These are phyloP conservation scores for Drosophila mauritiana DNA, from an alignment of 1,140 invertebrate genomes.

Conservation along the genomic window DNA sequence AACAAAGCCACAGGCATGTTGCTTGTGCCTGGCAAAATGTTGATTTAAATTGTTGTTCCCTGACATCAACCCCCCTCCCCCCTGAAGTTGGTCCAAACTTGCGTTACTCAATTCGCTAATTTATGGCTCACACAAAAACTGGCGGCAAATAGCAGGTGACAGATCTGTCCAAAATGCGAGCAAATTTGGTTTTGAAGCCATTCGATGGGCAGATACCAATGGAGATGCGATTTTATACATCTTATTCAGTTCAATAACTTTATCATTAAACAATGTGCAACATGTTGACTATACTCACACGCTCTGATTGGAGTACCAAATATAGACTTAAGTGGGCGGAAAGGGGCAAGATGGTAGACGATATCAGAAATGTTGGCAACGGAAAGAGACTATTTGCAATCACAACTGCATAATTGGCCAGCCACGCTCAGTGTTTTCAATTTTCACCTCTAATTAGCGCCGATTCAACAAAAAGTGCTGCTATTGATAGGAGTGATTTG, in stretches of 20 bases:
- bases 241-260: conserved; percentile 27
- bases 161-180: conserved; percentile 19
- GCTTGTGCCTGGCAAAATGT: conserved; percentile 39
- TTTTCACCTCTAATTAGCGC: conserved; percentile 77
- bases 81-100: conserved; percentile 14
- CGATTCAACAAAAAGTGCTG: conserved; percentile 29
- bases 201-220: neutral
- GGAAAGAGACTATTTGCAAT: conserved; percentile 56
- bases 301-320: conserved; percentile 68
- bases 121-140: conserved; percentile 49
- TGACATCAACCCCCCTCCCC: too few species aligned
- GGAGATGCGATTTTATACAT: neutral
- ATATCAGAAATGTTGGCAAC: conserved; percentile 19
- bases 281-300: conserved; percentile 61
- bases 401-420: conserved; percentile 72
- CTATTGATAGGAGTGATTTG: conserved; percentile 59
- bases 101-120: conserved; percentile 45
- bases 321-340: conserved; percentile 38
- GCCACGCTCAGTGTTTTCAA: conserved; percentile 75
- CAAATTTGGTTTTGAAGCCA: conserved; percentile 4
- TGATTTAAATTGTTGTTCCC: conserved; percentile 29
- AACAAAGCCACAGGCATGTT: conserved; percentile 36
- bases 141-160: conserved; percentile 32
- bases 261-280: conserved; percentile 34
- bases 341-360: conserved; percentile 2